Conservation (phyloP, 2,888 invertebrate species). For the Syritta pipiens region DNA sequence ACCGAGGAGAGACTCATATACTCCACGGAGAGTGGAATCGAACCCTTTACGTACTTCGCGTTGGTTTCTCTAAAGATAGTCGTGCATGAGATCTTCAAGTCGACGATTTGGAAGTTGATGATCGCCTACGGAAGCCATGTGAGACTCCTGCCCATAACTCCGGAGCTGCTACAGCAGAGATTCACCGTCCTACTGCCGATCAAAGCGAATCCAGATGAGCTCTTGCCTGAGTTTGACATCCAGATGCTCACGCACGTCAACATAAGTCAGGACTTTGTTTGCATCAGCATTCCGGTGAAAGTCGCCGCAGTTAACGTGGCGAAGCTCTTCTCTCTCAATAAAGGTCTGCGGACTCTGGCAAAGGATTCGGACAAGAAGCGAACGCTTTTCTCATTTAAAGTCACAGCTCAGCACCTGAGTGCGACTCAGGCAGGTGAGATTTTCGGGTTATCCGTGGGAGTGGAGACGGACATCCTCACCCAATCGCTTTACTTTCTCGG, state of each 20-base stretch:
- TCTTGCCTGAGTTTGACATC: constrained; percentile 71
- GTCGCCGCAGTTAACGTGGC: background rate
- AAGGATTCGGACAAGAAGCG: background rate
- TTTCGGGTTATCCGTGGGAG: too few relatives aligned
- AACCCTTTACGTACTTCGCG: constrained; percentile 70
- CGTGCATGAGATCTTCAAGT: constrained; percentile 68
- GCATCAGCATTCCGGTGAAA: constrained; percentile 57
- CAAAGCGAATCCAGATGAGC: constrained; percentile 29
- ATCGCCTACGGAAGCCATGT: constrained; percentile 64
- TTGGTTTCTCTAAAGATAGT: constrained; percentile 70
- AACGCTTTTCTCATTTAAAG: background rate
- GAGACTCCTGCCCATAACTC: constrained; percentile 71
- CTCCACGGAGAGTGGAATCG: constrained; percentile 54
- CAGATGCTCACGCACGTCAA: constrained; percentile 62
- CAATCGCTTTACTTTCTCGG: constrained; percentile 39
- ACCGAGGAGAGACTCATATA: constrained; percentile 52
- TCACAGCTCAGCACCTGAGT: too few relatives aligned
- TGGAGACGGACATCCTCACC: constrained; percentile 10
- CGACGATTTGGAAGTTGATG: constrained; percentile 73
- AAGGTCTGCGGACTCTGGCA: background rate
- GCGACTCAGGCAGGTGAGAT: too few relatives aligned
- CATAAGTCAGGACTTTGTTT: constrained; percentile 52
- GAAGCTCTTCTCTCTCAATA: constrained; percentile 39
- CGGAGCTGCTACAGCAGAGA: constrained; percentile 70
- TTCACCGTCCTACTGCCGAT: constrained; percentile 72